These are phyloP conservation scores for Paramisgurnus dabryanus DNA, from an alignment of 2,113 vertebrate species.

Conservation along the genomic window DNA sequence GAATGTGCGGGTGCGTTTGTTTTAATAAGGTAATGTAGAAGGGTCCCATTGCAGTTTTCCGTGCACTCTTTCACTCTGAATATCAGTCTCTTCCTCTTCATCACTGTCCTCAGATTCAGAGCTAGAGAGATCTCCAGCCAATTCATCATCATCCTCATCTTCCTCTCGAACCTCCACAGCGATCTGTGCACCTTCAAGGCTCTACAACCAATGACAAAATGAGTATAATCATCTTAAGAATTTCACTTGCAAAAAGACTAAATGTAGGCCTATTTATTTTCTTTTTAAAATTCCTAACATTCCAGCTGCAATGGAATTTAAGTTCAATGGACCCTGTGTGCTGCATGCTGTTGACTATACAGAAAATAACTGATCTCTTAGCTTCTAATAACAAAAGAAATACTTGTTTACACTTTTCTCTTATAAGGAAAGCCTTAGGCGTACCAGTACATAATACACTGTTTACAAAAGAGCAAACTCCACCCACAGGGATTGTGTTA, in stretches of 20 bases:
- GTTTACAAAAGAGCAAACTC: no score
- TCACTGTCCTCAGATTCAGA: slow-evolving; percentile 87
- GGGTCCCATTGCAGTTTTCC: slow-evolving; percentile 89
- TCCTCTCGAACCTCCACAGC: slow-evolving; percentile 55
- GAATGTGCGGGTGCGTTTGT: slow-evolving; percentile 36
- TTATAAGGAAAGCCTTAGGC: no score
- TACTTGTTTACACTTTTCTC: no score
- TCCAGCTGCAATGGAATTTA: not conserved
- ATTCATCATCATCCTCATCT: slow-evolving; percentile 80
- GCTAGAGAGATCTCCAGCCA: slow-evolving; percentile 83
- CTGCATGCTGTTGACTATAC: not conserved
- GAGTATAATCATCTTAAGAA: not conserved
- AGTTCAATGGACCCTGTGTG: no score
- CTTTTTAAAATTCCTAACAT: not conserved
- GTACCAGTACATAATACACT: no score
- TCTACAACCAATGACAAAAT: slow-evolving; percentile 64
- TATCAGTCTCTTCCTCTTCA: slow-evolving; percentile 75
- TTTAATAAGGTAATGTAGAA: slow-evolving; percentile 85
- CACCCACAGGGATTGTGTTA: no score
- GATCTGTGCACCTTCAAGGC: slow-evolving; percentile 71
- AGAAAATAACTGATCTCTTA: not conserved
- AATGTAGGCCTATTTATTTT: not conserved
- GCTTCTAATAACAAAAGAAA: no score
- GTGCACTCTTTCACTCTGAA: slow-evolving; percentile 74
- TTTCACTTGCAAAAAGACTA: not conserved